Evolutionary conservation across 1,140 invertebrate genomes (phyloP), one percentile per base, ranked within the genome.

Genomic region (Aricia agestis): DNA sequence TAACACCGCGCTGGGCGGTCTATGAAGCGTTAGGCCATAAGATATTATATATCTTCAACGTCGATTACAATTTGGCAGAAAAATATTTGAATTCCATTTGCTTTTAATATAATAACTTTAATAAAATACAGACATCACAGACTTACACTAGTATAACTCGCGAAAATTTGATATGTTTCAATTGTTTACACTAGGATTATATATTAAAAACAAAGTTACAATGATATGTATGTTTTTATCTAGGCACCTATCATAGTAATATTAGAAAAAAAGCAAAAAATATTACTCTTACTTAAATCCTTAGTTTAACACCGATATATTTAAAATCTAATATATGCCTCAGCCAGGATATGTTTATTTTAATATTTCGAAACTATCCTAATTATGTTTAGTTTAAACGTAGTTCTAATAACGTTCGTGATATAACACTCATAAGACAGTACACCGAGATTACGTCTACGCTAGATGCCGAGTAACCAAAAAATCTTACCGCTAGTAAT

Each of bases 281-380:
- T 68, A 74, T 78, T 77, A 77, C 18, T 67, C 72, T 71, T 76
- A 78, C 69, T 68, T 72, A 80, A 82, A 41, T 63, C 58, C 73
- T 79, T 80, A 72, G 78, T 82, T 81, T 82, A 86, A 84, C 84
- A 86, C 78, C 82, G 73, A 87, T 86, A 81, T 74, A 68, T 74
- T 77, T 71, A 77, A 79, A 72, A 63, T 63, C 59, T 63, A 81
- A 71, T 87, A 87, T 87, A 89, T 91, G 86, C 87, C 87, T 83
- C 89, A 89, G 87, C 89, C 89, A 89, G 74, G 85, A 90, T 90
- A 89, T 89, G 85, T 90, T 86, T 81, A 82, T 90, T 85, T 85
- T 80, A 81, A 81, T 83, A 76, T 81, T 82, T 66, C 78, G 61
- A 70, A 73, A 42, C 74, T 77, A 80, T 74, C 73, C 73, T 78